These are phyloP conservation scores for Rhipidura dahli DNA, from an alignment of 2,113 vertebrate species.

Conservation along the genomic window DNA sequence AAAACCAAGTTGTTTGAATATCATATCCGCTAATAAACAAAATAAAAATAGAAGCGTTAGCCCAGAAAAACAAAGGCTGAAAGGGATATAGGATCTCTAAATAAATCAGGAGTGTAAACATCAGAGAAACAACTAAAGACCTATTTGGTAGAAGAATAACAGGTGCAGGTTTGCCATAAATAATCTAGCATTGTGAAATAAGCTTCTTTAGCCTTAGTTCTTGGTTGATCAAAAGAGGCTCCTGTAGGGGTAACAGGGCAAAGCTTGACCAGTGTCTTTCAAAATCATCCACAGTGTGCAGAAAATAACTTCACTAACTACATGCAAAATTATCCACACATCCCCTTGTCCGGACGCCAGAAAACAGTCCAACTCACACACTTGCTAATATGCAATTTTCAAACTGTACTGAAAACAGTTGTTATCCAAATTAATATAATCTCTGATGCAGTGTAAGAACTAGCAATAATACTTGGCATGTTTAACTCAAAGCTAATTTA, in stretches of 20 bases:
- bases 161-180: not conserved
- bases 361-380: not conserved
- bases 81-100: not conserved
- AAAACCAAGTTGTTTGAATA: slow-evolving; percentile 3
- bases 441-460: not conserved
- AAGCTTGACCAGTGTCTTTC: not conserved
- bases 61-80: slow-evolving; percentile 62
- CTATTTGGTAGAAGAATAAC: not conserved
- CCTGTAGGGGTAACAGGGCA: not conserved
- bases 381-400: not conserved
- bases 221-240: not conserved
- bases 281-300: not conserved
- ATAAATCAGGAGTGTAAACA: slow-evolving; percentile 34
- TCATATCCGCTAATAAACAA: not conserved
- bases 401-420: not conserved
- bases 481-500: not conserved
- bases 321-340: not conserved
- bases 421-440: not conserved
- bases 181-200: not conserved
- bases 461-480: not conserved
- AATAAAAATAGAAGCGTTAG: slow-evolving; percentile 44
- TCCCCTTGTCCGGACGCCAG: not conserved
- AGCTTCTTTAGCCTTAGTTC: not conserved
- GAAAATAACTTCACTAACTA: not conserved
- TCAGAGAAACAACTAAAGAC: not conserved